Evolutionary conservation across 2,888 invertebrate genomes (phyloP), one percentile per base, ranked within the genome.

Genomic region (Bellardia pandia): DNA sequence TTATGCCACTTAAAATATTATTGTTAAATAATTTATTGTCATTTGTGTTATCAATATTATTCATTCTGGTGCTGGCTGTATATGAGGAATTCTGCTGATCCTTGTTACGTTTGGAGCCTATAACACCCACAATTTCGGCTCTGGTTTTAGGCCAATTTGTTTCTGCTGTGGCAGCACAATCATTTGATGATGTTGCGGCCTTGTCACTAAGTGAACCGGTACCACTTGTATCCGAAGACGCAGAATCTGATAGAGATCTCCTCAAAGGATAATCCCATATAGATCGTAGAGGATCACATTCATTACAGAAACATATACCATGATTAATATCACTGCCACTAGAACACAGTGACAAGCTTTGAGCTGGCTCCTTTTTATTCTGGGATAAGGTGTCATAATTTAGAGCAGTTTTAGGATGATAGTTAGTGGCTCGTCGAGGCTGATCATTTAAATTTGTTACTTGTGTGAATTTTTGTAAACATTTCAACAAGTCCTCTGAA

Each of bases 201-300:
- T 76, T 88, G 23, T 91, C 91, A 83, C 90, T 90, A 51, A 86
- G 42, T 9, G 86, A 86, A n/a, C 86, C 58, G 1, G 83, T 86
- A 23, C 88, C 91, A 86, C 90, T 92, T 75, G 89, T 89, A 4
- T 89, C 89, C 3, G 90, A 89, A 23, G 90, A 91, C 4, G 93
- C 92, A 81, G 93, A 93, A 89, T 93, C 93, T 3, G 94, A 93
- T 23, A 91, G 90, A 3, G 94, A 93, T 75, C 93, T 91, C 16
- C 93, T 90, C 58, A 94, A 83, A 9, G 94, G 93, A 89, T 93
- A 93, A 86, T 93, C 94, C 94, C 94, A 94, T 30, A 94, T 91
- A 2, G 92, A 92, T 72, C 93, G 92, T 64, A 93, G 88, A 7
- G 94, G 94, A 91, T 94, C 93, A 80, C 94, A 94, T 60, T 91